Percentiles rank a stretch among this genome's conserved stretches.
Evolutionary conservation across 2,797 vertebrate genomes (phyloP).

Genomic region (Hippoglossus hippoglossus): DNA sequence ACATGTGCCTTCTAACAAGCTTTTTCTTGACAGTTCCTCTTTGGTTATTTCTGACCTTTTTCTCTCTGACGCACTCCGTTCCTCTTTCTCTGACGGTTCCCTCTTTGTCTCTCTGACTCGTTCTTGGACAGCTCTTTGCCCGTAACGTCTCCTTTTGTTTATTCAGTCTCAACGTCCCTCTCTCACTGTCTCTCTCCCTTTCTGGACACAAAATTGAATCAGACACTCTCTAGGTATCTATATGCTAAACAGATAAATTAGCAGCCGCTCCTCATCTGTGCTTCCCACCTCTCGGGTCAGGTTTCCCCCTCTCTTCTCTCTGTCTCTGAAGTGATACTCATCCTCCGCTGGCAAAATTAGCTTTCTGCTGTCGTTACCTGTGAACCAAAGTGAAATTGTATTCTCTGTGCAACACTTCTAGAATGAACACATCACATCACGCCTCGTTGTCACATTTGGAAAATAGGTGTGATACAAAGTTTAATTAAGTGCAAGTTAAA

Average conservation of each 20-base stretch:
- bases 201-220: neutral
- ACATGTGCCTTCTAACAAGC: neutral
- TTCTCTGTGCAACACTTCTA: neutral
- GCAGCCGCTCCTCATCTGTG: neutral
- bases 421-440: neutral
- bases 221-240: neutral
- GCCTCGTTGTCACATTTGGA: neutral
- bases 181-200: neutral
- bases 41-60: constrained; percentile 3
- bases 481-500: too few relatives aligned
- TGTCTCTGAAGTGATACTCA: neutral
- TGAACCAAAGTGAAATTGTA: constrained; percentile 15
- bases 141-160: constrained; percentile 9
- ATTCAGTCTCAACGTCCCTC: neutral
- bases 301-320: neutral
- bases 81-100: neutral
- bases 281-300: neutral
- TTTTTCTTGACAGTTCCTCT: neutral
- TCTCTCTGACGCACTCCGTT: neutral
- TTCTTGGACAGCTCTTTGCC: neutral
- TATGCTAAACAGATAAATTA: neutral
- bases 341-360: neutral
- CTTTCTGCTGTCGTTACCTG: neutral
- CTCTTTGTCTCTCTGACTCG: constrained; percentile 11
- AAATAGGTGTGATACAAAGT: neutral